Percentiles rank a stretch among this genome's conserved stretches.
Conservation (phyloP, 2,888 invertebrate genomes). For the Ichneumoninae sp. region DNA sequence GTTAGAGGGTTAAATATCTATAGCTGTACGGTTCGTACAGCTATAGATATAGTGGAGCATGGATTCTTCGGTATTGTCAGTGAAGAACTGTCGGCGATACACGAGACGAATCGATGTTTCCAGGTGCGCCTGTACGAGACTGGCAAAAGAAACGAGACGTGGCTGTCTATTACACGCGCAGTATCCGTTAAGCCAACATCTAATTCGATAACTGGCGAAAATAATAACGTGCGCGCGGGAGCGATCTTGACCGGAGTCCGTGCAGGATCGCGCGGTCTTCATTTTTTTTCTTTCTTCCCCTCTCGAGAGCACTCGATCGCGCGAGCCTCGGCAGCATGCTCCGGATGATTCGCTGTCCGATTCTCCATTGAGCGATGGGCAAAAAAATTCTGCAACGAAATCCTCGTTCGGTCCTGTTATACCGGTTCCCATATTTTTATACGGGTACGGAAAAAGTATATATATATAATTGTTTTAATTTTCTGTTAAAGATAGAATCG, state of each 20-base stretch:
- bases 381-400: slow-evolving; percentile 28
- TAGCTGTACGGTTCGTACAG: neutral
- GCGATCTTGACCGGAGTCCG: slow-evolving; percentile 51
- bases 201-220: slow-evolving; percentile 81
- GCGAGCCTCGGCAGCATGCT: slow-evolving; percentile 30
- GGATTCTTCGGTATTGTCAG: slow-evolving; percentile 31
- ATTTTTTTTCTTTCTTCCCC: slow-evolving; percentile 15
- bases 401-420: slow-evolving; percentile 7
- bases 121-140: slow-evolving; percentile 35
- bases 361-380: slow-evolving; percentile 51
- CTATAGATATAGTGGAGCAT: neutral
- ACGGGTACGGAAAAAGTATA: neutral
- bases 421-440: slow-evolving; percentile 10
- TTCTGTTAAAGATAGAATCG: neutral
- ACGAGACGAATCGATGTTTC: slow-evolving; percentile 50
- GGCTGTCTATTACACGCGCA: slow-evolving; percentile 60
- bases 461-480: neutral
- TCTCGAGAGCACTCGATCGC: slow-evolving; percentile 15
- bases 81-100: slow-evolving; percentile 23
- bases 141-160: slow-evolving; percentile 42
- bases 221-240: slow-evolving; percentile 77
- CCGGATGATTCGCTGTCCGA: slow-evolving; percentile 59
- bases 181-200: slow-evolving; percentile 80
- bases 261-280: slow-evolving; percentile 34
- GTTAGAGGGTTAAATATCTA: neutral